These are phyloP conservation scores for Parnassius mnemosyne DNA, from an alignment of 2,888 invertebrate genomes.

Conservation along the genomic window DNA sequence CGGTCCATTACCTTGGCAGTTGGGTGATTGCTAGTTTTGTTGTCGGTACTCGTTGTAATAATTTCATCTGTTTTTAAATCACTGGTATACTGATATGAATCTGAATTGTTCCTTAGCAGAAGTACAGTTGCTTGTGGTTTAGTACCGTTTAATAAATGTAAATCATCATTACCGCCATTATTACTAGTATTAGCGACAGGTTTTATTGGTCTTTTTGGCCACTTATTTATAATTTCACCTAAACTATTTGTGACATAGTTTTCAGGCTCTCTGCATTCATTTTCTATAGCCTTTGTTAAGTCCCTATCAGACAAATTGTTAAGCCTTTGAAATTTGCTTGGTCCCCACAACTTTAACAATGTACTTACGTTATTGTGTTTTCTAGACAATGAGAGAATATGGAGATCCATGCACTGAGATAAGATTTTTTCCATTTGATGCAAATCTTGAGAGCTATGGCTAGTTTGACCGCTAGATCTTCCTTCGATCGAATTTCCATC, in stretches of 20 bases:
- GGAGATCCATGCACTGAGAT: conserved; percentile 2
- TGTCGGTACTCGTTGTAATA: too few relatives aligned
- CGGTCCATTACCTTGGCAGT: too few relatives aligned
- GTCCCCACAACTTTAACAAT: conserved; percentile 3
- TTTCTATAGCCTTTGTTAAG: neutral
- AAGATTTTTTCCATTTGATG: conserved; percentile 2
- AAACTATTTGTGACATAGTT: neutral
- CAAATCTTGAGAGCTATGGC: neutral
- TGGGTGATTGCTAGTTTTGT: too few relatives aligned
- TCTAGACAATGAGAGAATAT: neutral
- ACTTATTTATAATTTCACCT: neutral
- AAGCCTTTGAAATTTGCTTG: conserved; percentile 3
- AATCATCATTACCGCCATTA: neutral
- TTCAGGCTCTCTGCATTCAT: neutral
- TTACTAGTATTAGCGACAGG: neutral
- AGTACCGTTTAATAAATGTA: neutral
- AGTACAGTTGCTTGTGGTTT: neutral
- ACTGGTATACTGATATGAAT: neutral
- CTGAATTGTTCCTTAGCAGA: neutral
- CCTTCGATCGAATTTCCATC: neutral
- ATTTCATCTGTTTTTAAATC: neutral
- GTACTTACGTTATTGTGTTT: conserved; percentile 4
- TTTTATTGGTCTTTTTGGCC: neutral
- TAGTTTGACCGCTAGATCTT: neutral
- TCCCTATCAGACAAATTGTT: conserved; percentile 2